phyloP scores from a whole-genome alignment of 92 coral and sea anemone genomes.

The Porites cylindrica region DNA sequence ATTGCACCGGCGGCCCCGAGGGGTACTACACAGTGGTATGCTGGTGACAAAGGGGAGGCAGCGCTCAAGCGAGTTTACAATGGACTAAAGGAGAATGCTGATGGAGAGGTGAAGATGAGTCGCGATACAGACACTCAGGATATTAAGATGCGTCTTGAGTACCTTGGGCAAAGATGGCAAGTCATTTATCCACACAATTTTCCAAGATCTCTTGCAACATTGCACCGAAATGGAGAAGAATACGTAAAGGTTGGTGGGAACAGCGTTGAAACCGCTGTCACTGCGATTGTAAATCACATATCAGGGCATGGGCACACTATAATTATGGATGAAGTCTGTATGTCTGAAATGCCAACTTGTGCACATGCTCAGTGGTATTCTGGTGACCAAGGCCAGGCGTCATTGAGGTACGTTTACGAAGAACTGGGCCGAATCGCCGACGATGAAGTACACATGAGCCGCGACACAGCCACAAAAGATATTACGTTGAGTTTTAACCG shows the following conservation, averaged over 20 bases:
- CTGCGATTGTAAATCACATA: constrained; percentile 4
- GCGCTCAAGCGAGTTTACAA: constrained; percentile 19
- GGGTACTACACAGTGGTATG: constrained; percentile 50
- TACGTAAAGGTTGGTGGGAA: constrained; percentile 3
- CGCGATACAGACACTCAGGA: constrained; percentile 46
- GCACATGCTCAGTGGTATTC: constrained; percentile 57
- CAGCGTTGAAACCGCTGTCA: neutral
- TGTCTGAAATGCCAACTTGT: neutral
- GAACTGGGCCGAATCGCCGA: constrained; percentile 30
- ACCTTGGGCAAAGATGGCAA: constrained; percentile 31
- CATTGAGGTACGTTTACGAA: constrained; percentile 13
- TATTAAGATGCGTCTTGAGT: constrained; percentile 32
- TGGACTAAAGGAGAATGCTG: constrained; percentile 26
- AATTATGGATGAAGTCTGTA: neutral
- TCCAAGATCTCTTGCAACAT: constrained; percentile 23
- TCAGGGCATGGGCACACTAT: neutral
- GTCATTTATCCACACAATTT: constrained; percentile 38
- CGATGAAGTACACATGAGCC: constrained; percentile 28
- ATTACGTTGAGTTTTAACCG: constrained; percentile 24
- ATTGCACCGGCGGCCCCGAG: neutral
- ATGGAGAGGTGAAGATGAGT: constrained; percentile 32
- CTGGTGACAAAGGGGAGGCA: constrained; percentile 18
- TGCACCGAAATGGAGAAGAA: constrained; percentile 2
- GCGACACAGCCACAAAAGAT: constrained; percentile 44
- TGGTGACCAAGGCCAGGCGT: constrained; percentile 15